Percentiles rank a stretch among this genome's conserved stretches.
These are phyloP conservation scores for Plebejus anna DNA, from an alignment of 2,888 invertebrate genomes.

Conservation along the genomic window DNA sequence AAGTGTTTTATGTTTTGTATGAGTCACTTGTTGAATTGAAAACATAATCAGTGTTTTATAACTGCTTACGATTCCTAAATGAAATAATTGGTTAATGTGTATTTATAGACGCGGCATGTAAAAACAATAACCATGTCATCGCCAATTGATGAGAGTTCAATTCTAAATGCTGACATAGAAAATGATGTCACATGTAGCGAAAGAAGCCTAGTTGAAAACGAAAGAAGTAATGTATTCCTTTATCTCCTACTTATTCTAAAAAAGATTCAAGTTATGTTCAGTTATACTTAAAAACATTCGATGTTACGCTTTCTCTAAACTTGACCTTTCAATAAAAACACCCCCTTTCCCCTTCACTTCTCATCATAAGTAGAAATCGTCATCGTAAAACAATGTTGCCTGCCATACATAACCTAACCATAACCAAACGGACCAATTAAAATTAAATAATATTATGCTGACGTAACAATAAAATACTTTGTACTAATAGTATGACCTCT, in stretches of 20 bases:
- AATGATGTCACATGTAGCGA: slow-evolving; percentile 64
- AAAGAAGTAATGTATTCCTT: slow-evolving; percentile 50
- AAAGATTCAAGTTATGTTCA: neutral
- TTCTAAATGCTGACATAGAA: slow-evolving; percentile 69
- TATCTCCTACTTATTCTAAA: neutral
- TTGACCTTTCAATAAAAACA: slow-evolving; percentile 11
- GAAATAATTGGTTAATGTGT: neutral
- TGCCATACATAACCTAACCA: neutral
- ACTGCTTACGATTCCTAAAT: neutral
- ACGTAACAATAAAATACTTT: neutral
- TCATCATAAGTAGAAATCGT: neutral
- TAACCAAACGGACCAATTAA: neutral
- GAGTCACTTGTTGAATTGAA: slow-evolving; percentile 21
- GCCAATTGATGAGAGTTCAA: slow-evolving; percentile 65
- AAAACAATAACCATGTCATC: slow-evolving; percentile 56
- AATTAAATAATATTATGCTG: neutral
- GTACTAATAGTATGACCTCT: neutral
- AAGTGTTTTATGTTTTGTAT: neutral
- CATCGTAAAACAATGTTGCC: neutral
- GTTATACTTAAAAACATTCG: neutral
- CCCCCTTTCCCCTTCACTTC: slow-evolving; percentile 9
- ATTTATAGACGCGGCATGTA: slow-evolving; percentile 39
- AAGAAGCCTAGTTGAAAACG: slow-evolving; percentile 59
- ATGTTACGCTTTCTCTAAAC: neutral
- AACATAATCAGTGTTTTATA: neutral